Conservation (phyloP, 2,113 vertebrate species). For the Meles meles region DNA sequence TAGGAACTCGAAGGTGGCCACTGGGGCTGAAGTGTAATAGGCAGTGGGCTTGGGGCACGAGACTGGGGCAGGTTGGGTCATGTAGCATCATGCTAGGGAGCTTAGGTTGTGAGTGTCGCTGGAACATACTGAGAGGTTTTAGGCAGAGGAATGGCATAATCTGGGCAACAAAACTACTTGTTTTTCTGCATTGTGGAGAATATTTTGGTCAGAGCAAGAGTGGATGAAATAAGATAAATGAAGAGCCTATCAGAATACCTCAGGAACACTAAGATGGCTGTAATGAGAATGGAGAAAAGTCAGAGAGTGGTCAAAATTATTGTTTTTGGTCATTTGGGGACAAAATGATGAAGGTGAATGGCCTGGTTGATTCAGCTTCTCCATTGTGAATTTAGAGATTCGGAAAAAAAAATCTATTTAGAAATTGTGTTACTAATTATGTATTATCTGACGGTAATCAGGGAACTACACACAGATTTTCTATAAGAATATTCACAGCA, state of each 20-base stretch:
- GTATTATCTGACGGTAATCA: background rate
- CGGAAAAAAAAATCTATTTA: background rate
- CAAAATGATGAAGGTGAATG: background rate
- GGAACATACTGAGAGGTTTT: background rate
- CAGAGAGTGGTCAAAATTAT: background rate
- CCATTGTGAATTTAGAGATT: background rate
- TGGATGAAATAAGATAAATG: background rate
- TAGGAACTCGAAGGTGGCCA: background rate
- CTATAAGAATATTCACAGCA: background rate
- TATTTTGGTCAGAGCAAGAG: background rate
- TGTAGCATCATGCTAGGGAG: background rate
- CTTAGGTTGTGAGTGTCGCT: background rate
- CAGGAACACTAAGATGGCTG: background rate
- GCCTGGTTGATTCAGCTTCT: background rate
- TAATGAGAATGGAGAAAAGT: background rate
- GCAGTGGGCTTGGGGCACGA: too few relatives aligned
- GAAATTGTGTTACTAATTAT: background rate
- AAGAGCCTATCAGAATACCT: background rate
- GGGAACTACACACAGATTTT: background rate
- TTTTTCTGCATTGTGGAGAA: background rate
- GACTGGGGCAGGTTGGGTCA: too few relatives aligned
- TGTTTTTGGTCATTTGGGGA: background rate
- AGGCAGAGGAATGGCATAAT: background rate
- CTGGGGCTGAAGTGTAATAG: background rate
- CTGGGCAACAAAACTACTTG: background rate